phyloP scores from a whole-genome alignment of 2,797 vertebrate species.

The Peromyscus melanophrys region DNA sequence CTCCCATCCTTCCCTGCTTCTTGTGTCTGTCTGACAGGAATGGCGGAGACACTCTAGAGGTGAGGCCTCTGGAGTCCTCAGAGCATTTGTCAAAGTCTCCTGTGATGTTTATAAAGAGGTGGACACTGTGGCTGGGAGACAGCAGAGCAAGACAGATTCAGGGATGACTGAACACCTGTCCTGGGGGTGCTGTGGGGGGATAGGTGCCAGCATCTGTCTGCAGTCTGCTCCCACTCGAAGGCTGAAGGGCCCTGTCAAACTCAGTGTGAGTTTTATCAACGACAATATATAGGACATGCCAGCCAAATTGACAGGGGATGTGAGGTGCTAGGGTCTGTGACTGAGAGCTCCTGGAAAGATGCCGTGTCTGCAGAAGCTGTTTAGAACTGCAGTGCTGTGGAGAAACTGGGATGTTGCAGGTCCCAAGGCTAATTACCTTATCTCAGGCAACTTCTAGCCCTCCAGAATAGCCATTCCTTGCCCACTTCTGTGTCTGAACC shows the following conservation, averaged over 20 bases:
- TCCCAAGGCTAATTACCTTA: too few relatives aligned
- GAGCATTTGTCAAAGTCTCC: constrained; percentile 63
- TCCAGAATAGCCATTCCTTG: not conserved
- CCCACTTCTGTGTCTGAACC: not conserved
- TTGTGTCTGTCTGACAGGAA: constrained; percentile 5
- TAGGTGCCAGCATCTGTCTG: not conserved
- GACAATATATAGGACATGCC: not conserved
- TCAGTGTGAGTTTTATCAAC: not conserved
- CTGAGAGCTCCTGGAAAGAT: too few relatives aligned
- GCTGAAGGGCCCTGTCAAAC: not conserved
- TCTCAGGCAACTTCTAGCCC: not conserved
- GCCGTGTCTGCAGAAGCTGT: not conserved
- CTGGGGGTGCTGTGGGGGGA: not conserved
- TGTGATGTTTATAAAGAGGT: constrained; percentile 38
- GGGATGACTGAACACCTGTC: not conserved
- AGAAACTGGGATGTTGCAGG: not conserved
- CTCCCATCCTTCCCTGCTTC: not conserved
- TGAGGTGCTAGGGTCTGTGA: not conserved
- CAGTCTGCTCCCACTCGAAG: not conserved
- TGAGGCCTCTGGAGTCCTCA: constrained; percentile 12
- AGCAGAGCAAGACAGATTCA: not conserved
- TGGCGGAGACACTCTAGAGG: not conserved
- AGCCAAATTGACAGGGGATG: not conserved
- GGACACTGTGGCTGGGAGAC: not conserved
- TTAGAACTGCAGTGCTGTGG: not conserved